A percentile compares a stretch with the other conserved stretches of the same genome.
These are phyloP conservation scores for Carduelis carduelis DNA, from an alignment of 2,797 vertebrate species.

Conservation along the genomic window DNA sequence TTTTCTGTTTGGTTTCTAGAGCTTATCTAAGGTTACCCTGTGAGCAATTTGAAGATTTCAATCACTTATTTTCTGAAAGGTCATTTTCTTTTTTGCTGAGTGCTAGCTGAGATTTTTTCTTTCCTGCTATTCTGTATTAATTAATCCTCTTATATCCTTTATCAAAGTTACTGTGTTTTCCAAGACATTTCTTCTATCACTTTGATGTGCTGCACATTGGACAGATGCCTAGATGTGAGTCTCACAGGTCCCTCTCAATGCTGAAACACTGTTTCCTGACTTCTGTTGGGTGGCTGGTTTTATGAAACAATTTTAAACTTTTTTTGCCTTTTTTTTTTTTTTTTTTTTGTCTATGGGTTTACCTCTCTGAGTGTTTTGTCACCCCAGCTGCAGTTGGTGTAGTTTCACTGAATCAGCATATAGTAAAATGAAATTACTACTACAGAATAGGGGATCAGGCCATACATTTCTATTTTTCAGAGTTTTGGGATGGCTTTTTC, in stretches of 20 bases:
- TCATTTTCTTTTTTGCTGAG: not conserved
- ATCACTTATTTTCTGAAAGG: not conserved
- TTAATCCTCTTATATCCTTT: constrained; percentile 10
- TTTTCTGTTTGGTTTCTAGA: constrained; percentile 1
- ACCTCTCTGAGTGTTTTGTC: not conserved
- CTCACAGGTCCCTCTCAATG: not conserved
- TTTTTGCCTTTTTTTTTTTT: not conserved
- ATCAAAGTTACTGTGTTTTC: not conserved
- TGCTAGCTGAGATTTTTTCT: not conserved
- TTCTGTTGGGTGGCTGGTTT: not conserved
- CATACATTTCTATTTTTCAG: not conserved
- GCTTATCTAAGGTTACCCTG: not conserved
- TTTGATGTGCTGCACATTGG: not conserved
- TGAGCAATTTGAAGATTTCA: constrained; percentile 3
- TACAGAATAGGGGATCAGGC: not conserved
- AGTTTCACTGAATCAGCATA: not conserved
- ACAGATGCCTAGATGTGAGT: not conserved
- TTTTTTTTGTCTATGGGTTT: not conserved
- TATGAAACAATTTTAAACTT: not conserved
- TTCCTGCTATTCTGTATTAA: not conserved
- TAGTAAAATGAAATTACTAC: not conserved
- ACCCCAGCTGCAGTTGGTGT: not conserved
- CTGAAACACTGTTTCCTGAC: not conserved
- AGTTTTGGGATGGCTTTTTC: not conserved
- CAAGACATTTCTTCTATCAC: not conserved